Evolutionary conservation across 1,140 invertebrate genomes (phyloP), one percentile per base, ranked within the genome.

Genomic region (Chelonus insularis): DNA sequence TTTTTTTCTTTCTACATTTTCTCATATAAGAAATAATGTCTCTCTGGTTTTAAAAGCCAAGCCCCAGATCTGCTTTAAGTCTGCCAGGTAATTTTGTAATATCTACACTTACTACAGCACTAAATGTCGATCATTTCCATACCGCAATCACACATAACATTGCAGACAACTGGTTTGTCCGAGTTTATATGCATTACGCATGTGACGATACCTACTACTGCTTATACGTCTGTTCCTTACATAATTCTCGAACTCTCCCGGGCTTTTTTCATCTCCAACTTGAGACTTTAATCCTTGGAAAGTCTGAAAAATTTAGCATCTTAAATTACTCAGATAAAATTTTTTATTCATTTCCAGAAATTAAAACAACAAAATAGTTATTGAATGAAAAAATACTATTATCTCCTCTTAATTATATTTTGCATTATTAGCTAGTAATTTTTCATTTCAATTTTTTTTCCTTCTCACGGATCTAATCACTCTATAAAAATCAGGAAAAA

Each of bases 121-220:
- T 72, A 71, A 71, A 74, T 71, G 71, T 69, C 69, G 65, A 71
- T 72, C 62, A 65, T 67, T 68, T 65, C 63, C 69, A 72, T 70
- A 72, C 70, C 61, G 57, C 68, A 72, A 72, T 72, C 71, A 62
- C 68, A 69, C 72, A 45, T 72, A 69, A 32, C 37, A 36, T 29
- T 32, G 1, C 69, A 45, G 54, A 65, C 68, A 74, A 74, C 72
- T 74, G 72, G 71, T 72, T 72, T 67, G 67, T 67, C 72, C 41
- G 14, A 45, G 14, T 37, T 45, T 45, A 23, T 74, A 70, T 68
- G 68, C 54, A 67, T 71, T 68, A 68, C 67, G 55, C 58, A 57
- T 57, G n/a, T 45, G 2, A 32, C 29, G 20, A 18, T 14, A 29
- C 36, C 25, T 29, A 34, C 12, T 51, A 54, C 16, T 32, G 29